Percentiles rank a stretch among this genome's conserved stretches.
phyloP scores from a whole-genome alignment of 2,113 vertebrate genomes.

The Accipiter cooperii region DNA sequence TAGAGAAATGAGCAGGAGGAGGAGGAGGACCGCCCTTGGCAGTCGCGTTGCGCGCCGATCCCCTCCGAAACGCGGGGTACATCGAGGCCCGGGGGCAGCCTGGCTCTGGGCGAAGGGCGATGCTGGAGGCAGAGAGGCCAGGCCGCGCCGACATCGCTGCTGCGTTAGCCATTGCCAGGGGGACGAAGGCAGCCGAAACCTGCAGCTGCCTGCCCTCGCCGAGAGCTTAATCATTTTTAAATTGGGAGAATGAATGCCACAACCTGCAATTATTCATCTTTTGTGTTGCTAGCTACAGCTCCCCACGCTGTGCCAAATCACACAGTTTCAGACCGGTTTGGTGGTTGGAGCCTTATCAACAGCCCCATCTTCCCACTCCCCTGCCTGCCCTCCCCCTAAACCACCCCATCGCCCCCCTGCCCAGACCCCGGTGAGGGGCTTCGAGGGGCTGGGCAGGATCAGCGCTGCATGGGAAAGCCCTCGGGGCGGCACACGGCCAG shows the following conservation, averaged over 20 bases:
- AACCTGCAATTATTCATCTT: slow-evolving; percentile 39
- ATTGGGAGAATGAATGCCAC: not conserved
- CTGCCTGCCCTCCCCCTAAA: not conserved
- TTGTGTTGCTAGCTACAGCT: slow-evolving; percentile 39
- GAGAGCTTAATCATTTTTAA: not conserved
- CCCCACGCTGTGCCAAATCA: not conserved
- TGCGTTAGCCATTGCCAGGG: not conserved
- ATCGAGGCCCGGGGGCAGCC: not conserved
- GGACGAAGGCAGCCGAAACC: not conserved
- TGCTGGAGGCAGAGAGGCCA: not conserved
- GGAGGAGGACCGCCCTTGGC: not conserved
- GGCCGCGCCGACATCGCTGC: not conserved
- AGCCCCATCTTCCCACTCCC: not conserved
- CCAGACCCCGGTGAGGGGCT: not conserved
- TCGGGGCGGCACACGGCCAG: not conserved
- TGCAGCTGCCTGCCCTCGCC: slow-evolving; percentile 13
- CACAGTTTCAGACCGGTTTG: slow-evolving; percentile 11
- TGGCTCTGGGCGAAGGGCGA: accelerated
- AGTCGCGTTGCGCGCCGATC: accelerated
- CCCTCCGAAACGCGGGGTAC: accelerated
- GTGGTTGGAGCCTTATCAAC: not conserved
- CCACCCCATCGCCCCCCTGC: accelerated
- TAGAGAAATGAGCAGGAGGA: not conserved
- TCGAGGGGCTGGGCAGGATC: not conserved
- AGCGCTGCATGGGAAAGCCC: not conserved